Evolutionary conservation across 2,113 vertebrate species (phyloP).

Genomic region (Chamaetylas fuelleborni): DNA sequence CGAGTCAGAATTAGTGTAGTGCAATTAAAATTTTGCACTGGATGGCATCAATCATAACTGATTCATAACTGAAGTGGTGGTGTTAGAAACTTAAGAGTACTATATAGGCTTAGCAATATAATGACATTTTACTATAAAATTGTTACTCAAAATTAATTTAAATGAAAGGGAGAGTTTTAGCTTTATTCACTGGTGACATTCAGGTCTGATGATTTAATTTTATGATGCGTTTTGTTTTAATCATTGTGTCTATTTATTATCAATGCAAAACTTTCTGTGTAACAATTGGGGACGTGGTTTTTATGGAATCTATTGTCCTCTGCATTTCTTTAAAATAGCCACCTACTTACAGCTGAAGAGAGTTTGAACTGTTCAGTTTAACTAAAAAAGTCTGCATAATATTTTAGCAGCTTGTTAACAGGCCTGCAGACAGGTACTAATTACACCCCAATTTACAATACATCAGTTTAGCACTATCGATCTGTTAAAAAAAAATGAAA

Average conservation of each 20-base stretch:
- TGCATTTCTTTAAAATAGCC: neutral
- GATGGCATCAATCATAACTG: neutral
- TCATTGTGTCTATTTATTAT: neutral
- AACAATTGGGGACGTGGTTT: neutral
- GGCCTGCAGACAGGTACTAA: conserved; percentile 78
- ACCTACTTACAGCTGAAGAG: neutral
- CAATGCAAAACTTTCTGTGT: neutral
- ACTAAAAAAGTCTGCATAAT: conserved; percentile 2
- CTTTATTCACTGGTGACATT: neutral
- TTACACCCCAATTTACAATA: conserved; percentile 86
- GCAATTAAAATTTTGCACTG: neutral
- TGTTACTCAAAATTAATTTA: neutral
- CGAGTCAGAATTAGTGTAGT: neutral
- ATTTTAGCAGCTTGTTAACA: conserved; percentile 69
- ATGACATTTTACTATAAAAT: neutral
- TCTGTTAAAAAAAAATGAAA: conserved; percentile 77
- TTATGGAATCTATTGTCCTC: neutral
- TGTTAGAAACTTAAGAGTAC: neutral
- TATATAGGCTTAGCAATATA: neutral
- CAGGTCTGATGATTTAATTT: neutral
- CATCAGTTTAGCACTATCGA: conserved; percentile 82
- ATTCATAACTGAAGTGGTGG: neutral
- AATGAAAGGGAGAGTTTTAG: neutral
- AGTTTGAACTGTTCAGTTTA: neutral
- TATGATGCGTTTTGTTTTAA: neutral